phyloP scores from a whole-genome alignment of 2,797 vertebrate species.

The Malurus splendens region DNA sequence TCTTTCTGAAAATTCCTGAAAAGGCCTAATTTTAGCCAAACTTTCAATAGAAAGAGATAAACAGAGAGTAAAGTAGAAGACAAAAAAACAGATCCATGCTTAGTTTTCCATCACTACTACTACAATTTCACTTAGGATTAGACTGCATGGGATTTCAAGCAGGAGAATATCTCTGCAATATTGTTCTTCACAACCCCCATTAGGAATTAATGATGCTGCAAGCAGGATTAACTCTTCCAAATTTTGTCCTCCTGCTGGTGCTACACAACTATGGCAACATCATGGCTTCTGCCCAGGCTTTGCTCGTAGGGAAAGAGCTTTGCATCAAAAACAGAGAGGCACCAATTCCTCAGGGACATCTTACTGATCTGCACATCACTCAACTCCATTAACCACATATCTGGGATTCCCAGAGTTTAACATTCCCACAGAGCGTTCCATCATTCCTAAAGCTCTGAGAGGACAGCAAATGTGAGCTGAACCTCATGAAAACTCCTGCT shows the following conservation, averaged over 20 bases:
- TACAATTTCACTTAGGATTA: neutral
- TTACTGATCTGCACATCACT: neutral
- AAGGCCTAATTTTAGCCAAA: neutral
- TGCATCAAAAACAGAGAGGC: neutral
- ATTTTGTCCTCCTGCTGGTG: neutral
- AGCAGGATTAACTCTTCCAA: neutral
- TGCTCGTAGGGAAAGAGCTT: neutral
- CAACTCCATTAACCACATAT: neutral
- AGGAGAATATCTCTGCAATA: neutral
- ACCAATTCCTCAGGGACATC: neutral
- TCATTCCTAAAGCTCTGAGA: neutral
- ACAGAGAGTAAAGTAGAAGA: neutral
- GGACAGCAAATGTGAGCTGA: neutral
- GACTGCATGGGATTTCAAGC: neutral
- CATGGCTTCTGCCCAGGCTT: neutral
- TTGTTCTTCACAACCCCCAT: neutral
- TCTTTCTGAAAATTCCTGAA: neutral
- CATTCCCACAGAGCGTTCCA: neutral
- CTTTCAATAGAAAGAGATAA: neutral
- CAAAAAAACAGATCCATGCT: neutral
- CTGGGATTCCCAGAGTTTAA: neutral
- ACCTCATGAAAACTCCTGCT: neutral
- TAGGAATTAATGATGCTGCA: conserved; percentile 21
- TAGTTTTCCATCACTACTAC: neutral
- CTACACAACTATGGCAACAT: neutral